Evolutionary conservation across 1,140 invertebrate genomes (phyloP).

Genomic region (Cherax destructor): DNA sequence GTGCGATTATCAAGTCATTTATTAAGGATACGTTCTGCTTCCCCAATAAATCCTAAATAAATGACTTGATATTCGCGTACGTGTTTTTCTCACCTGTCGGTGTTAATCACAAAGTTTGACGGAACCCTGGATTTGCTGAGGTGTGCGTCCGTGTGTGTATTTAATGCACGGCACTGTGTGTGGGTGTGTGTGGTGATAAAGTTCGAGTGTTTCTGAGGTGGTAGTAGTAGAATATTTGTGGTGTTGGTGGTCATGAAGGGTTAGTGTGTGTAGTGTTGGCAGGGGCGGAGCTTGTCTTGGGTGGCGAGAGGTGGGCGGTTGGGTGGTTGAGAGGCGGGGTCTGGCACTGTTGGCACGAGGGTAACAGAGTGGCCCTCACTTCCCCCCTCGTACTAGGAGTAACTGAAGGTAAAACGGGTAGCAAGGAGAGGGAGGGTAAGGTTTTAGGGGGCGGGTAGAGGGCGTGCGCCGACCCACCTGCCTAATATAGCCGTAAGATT

Average conservation of each 20-base stretch:
- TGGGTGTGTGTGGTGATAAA: neutral
- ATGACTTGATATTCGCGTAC: too few species aligned
- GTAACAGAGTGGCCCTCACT: neutral
- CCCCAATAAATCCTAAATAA: too few species aligned
- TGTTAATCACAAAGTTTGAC: too few species aligned
- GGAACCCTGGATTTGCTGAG: too few species aligned
- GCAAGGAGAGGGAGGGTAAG: neutral
- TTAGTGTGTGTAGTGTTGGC: neutral
- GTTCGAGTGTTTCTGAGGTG: neutral
- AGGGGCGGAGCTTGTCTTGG: neutral
- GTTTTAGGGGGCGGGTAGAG: neutral
- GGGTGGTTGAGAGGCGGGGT: neutral
- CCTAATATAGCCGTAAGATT: constrained; percentile 52
- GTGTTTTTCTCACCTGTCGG: too few species aligned
- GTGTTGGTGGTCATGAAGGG: neutral
- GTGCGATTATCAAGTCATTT: too few species aligned
- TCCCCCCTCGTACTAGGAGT: neutral
- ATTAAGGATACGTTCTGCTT: too few species aligned
- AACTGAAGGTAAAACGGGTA: neutral
- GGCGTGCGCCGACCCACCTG: constrained; percentile 22
- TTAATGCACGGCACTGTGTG: neutral
- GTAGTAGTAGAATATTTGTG: neutral
- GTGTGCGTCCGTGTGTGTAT: neutral
- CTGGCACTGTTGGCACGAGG: neutral
- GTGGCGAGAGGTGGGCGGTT: neutral